Percentiles rank a stretch among this genome's conserved stretches.
Evolutionary conservation across 2,888 invertebrate genomes (phyloP).

Genomic region (Shargacucullia verbasci): DNA sequence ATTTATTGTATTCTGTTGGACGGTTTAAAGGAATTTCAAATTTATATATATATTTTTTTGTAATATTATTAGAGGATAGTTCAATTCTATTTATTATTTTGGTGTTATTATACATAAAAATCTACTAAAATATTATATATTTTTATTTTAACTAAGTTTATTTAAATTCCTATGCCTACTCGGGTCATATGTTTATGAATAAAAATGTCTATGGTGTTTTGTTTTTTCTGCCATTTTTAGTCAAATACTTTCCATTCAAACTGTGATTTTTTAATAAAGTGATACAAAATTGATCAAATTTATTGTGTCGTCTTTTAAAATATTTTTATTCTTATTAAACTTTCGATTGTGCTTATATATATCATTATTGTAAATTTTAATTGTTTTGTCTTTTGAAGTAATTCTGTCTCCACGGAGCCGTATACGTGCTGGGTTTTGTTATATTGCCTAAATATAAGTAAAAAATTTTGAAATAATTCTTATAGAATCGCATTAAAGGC

Average conservation of each 20-base stretch:
- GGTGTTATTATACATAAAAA: too few species aligned
- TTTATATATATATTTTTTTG: too few species aligned
- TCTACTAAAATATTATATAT: not conserved
- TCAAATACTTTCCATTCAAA: slow-evolving; percentile 85
- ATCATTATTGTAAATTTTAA: slow-evolving; percentile 46
- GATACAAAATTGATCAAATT: slow-evolving; percentile 79
- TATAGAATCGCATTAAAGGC: slow-evolving; percentile 19
- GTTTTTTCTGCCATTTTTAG: slow-evolving; percentile 84
- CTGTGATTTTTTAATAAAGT: slow-evolving; percentile 76
- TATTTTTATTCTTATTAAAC: slow-evolving; percentile 67
- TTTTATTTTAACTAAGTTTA: slow-evolving; percentile 10
- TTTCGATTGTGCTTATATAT: slow-evolving; percentile 57
- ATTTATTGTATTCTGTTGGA: too few species aligned
- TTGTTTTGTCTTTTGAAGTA: slow-evolving; percentile 41
- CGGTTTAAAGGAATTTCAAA: too few species aligned
- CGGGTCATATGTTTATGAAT: slow-evolving; percentile 50
- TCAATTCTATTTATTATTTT: too few species aligned
- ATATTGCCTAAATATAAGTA: slow-evolving; percentile 47
- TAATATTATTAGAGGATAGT: too few species aligned
- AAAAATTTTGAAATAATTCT: slow-evolving; percentile 35
- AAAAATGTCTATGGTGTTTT: slow-evolving; percentile 80
- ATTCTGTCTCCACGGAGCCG: slow-evolving; percentile 50
- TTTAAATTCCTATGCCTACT: slow-evolving; percentile 31
- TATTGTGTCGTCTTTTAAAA: slow-evolving; percentile 79
- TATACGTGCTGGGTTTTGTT: slow-evolving; percentile 48